Base-by-base conservation (phyloP, 2,113 vertebrate species). In the Cyanocitta stelleri region DNA sequence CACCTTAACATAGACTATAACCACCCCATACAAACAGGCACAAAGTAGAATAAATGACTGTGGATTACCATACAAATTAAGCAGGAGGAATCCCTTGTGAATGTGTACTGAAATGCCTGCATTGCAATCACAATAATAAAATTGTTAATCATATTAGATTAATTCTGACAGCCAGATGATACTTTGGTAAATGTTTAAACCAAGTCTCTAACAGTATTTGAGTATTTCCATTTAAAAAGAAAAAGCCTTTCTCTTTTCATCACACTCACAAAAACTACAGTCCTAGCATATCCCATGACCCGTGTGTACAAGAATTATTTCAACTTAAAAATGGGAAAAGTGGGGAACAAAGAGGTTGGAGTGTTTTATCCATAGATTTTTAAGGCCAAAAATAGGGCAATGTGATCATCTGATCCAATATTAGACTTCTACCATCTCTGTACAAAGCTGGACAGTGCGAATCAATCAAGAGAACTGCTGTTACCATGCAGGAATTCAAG, bases 11-110 rank as follows among this genome's bases (percentile, higher is more conserved):
- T 0, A 55, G 39, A 43, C 66, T 82, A 24, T 54, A 89, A 46
- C 66, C 30, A 89, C 18, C 62, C n/a, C 51, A 33, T 32, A 67
- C 44, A 91, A 92, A 94, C 59, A 91, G 39, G 48, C 59, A 10
- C 78, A 71, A 62, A 96, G 59, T 68, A 75, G 62, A 96, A 95
- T 92, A 96, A 87, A 94, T 83, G 71, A 46, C 71, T 83, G 52
- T 49, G 49, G 87, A 96, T 96, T 97, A 86, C 59, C 90, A 83
- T 88, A 91, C 63, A 95, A 90, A 96, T 96, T 88, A 96, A 91
- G 90, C 71, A 90, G 41, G 77, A 80, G 55, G 58, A 93, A 85
- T 79, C 82, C 71, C 91, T 77, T 66, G 78, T 0, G 14, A 90
- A 69, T 5, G 5, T 54, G 29, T 54, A 89, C 19, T 74, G 78